Base-by-base conservation (phyloP, 2,888 invertebrate genomes). In the Cryptocephalus primarius region DNA sequence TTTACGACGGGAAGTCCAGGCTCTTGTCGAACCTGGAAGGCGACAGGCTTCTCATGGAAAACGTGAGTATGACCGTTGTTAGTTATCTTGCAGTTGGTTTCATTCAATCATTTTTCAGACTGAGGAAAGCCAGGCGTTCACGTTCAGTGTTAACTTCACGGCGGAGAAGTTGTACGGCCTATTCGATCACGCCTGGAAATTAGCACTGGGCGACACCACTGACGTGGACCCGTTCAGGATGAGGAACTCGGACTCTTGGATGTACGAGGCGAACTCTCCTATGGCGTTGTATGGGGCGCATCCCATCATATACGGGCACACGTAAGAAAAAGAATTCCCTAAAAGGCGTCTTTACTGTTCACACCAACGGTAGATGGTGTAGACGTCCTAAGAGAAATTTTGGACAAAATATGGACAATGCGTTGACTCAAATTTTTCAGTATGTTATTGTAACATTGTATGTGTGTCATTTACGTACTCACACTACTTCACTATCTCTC, bases 171-270 rank as follows among this genome's bases (percentile, higher is more conserved):
- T 61, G 4, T 57, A 59, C 42, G 62, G 62, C 55, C 82, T 97
- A 48, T 95, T 95, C 0, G 91, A 95, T 65, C 96, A 97, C 72
- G 93, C 94, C 0, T 95, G 95, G 66, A 76, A 79, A 9, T 80
- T 95, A 60, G 76, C 85, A 3, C 73, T 97, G 6, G 82, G 80
- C 55, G 84, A 87, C 0, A 96, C 96, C 0, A 14, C 76, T 4
- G 78, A 79, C 1, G 4, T 36, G 3, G 93, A 95, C 57, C 95
- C 95, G 0, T 95, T 94, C 70, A 79, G 96, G 0, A 71, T 96
- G 12, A 95, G 86, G 71, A 96, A 96, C 69, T 71, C 95, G 63
- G 96, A 96, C 69, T 45, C 51, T 6, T 54, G 52, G 42, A 94
- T 95, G 64, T 96, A 92, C 63, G 88, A 95, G 58, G 66, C 92